Evolutionary conservation across 2,888 invertebrate genomes (phyloP).

Genomic region (Lasioglossum malachurum): DNA sequence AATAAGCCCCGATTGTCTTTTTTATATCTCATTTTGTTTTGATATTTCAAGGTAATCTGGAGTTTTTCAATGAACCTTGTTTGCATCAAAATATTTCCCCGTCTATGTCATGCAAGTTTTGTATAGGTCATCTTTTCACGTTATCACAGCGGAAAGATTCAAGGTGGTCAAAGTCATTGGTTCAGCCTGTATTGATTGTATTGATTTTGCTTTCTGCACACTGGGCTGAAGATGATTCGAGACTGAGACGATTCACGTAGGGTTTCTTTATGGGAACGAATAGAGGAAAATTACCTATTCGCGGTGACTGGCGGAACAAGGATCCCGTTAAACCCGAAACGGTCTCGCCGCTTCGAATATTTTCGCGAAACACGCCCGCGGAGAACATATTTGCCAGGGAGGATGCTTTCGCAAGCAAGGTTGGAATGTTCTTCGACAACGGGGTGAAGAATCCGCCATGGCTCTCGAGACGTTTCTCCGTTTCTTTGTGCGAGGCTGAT

Average conservation of each 20-base stretch:
- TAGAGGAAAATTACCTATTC: neutral
- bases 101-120: no score
- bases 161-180: no score
- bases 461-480: neutral
- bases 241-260: neutral
- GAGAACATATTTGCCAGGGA: neutral
- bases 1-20: no score
- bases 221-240: neutral
- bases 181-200: neutral
- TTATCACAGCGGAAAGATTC: no score
- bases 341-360: neutral
- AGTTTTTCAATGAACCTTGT: no score
- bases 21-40: no score
- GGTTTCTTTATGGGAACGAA: neutral
- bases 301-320: neutral
- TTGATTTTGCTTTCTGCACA: no score
- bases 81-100: no score
- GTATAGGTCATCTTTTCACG: no score
- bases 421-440: neutral
- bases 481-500: neutral
- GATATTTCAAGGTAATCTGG: no score
- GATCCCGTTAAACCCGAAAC: neutral
- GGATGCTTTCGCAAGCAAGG: neutral
- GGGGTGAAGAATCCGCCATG: neutral
- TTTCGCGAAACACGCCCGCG: neutral